Evolutionary conservation across 1,140 invertebrate species (phyloP), one percentile per base, ranked within the genome.

Genomic region (Pygmarrhopalites habei): DNA sequence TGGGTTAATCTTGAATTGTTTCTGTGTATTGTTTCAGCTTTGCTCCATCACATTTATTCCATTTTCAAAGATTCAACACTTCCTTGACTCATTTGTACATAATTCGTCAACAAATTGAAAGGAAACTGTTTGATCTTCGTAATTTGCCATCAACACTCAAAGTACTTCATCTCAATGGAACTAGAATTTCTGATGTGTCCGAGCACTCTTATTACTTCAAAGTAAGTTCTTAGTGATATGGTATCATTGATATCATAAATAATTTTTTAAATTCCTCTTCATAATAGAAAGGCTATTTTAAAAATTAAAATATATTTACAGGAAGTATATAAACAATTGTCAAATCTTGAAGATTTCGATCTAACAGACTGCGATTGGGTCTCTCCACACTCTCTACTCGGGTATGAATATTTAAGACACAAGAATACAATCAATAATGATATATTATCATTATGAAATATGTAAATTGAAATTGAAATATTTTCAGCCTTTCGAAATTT

Each of bases 401-500:
- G 82, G 25, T 77, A 88, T n/a, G n/a, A n/a, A n/a, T n/a, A n/a
- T n/a, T n/a, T n/a, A n/a, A n/a, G n/a, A n/a, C n/a, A n/a, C n/a
- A n/a, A n/a, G n/a, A n/a, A n/a, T n/a, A n/a, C n/a, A n/a, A n/a
- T n/a, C n/a, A n/a, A n/a, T n/a, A n/a, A n/a, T n/a, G n/a, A n/a
- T n/a, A n/a, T n/a, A n/a, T n/a, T n/a, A n/a, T n/a, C n/a, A n/a
- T n/a, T n/a, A n/a, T n/a, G n/a, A n/a, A n/a, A n/a, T n/a, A n/a
- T n/a, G n/a, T n/a, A n/a, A n/a, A n/a, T n/a, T n/a, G n/a, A n/a
- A n/a, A n/a, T n/a, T n/a, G n/a, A n/a, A n/a, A n/a, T n/a, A n/a
- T n/a, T n/a, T n/a, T n/a, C n/a, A n/a, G n/a, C n/a, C n/a, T n/a
- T 1, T 87, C 85, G 72, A 88, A 88, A 78, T 74, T 86, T 68